Base-by-base conservation (phyloP, 2,113 vertebrate genomes). In the Chaetodon trifascialis region DNA sequence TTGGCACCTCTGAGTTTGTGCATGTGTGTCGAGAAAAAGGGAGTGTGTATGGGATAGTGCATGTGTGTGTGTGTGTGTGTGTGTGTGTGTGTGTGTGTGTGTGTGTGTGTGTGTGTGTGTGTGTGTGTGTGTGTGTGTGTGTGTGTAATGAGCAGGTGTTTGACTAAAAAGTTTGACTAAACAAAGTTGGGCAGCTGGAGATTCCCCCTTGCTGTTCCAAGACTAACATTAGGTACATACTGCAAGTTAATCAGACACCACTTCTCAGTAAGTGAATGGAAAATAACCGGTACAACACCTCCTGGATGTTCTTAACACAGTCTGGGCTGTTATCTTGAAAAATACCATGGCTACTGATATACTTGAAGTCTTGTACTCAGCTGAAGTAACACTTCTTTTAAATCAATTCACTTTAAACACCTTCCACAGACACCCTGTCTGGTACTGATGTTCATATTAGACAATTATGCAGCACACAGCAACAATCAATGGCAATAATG, bases 201-300 rank as follows among this genome's bases (percentile, higher is more conserved):
- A 84, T 81, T 86, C 76, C 88, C 86, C 85, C 79, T 66, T 81
- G 76, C 82, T 75, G 88, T 75, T 85, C 73, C 79, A 77, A 83
- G 51, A 83, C 81, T 83, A 86, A 87, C 80, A 83, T 84, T 38
- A 83, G 82, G 79, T 62, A 30, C 17, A 23, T 66, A 75, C 54
- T 44, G 6, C 76, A 73, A 73, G 73, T 87, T 79, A 70, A 80
- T 81, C 73, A 16, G 64, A 64, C 56, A 73, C 64, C 17, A 71
- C 58, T 70, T 79, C 73, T 81, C 74, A 60, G 42, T 55, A 46
- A 75, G 64, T 49, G 46, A 38, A 55, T 82, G 86, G 84, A 88
- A 92, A 91, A 89, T 75, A 86, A 88, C 83, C 21, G n/a, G 52
- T 11, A 44, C 30, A 78, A 42, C 67, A 83, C 49, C 73, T 40